Evolutionary conservation across 2,797 vertebrate genomes (phyloP).

Genomic region (Sternotherus odoratus): DNA sequence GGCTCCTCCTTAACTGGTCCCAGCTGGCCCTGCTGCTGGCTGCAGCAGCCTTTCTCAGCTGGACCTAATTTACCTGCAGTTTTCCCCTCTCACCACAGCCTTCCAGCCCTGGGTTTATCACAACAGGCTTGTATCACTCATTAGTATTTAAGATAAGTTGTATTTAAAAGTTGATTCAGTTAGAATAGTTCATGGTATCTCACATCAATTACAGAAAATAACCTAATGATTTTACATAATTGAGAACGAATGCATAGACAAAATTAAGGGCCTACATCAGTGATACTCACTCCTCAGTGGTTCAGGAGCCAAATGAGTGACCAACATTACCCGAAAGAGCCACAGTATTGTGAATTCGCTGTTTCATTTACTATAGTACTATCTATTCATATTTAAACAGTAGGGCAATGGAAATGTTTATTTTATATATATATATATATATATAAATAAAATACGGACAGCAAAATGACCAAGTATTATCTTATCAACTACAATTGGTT

Average conservation of each 20-base stretch:
- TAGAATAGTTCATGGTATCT: neutral
- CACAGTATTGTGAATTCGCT: neutral
- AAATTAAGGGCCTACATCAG: neutral
- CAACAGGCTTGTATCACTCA: neutral
- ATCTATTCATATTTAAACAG: too few species aligned
- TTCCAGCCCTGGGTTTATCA: too few species aligned
- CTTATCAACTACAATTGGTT: neutral
- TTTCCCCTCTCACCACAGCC: too few species aligned
- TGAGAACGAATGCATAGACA: neutral
- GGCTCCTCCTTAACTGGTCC: too few species aligned
- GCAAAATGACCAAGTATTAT: neutral
- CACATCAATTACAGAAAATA: slow-evolving; percentile 8
- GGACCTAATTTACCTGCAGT: too few species aligned
- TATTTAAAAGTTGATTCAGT: neutral
- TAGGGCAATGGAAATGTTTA: too few species aligned
- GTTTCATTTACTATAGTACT: too few species aligned
- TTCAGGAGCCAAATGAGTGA: neutral
- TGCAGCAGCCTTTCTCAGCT: too few species aligned
- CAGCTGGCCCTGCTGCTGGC: too few species aligned
- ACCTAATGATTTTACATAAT: slow-evolving; percentile 4
- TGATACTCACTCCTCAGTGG: neutral
- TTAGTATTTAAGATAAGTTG: neutral
- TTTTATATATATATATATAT: too few species aligned
- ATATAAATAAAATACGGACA: neutral
- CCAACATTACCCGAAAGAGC: neutral